Evolutionary conservation across 2,113 vertebrate species (phyloP), one percentile per base, ranked within the genome.

Genomic region (Proterorhinus semilunaris): DNA sequence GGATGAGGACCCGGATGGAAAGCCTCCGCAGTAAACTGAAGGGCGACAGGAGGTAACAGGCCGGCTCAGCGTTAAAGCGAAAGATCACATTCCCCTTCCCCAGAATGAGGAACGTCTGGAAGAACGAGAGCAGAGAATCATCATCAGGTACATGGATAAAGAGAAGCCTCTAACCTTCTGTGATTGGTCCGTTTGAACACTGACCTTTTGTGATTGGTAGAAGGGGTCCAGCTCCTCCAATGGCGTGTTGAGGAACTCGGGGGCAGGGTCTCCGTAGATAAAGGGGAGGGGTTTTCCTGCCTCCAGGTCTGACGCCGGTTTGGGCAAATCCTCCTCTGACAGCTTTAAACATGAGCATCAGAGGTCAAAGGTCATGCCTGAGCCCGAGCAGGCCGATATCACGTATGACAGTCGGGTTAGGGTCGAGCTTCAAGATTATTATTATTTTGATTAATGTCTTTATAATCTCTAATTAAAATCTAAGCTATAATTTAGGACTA

Each of bases 21-120:
- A 71, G 36, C 11, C 4, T 74, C 93, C 78, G 88, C 76, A 96
- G 0, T 1, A 61, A 50, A 71, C 87, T 94, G 86, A 97, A 96
- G 0, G 97, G 95, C 10, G 88, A 94, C 75, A 98, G 87, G 80
- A 96, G 3, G 84, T 95, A 96, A 72, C 96, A 92, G 1, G 97
- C 94, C 0, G 95, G 92, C 0, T 96, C 96, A 0, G 95, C 93
- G 0, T 94, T 96, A 86, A 98, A 99, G 63, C 97, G 93, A 90
- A 93, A 96, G 88, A 99, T 96, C 66, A 93, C 52, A 71, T 96
- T 98, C 69, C 95, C 94, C 88, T 95, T 98, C 87, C 92, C 93
- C 76, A 99, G 87, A 68, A 99, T 93, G 8, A 99, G 96, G 90
- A 96, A 99, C 0, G 96, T 98, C 97, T 99, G 92, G 49, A 84